Percentiles rank a stretch among this genome's conserved stretches.
Conservation (phyloP, 2,113 vertebrate genomes). For the Vulpes vulpes region DNA sequence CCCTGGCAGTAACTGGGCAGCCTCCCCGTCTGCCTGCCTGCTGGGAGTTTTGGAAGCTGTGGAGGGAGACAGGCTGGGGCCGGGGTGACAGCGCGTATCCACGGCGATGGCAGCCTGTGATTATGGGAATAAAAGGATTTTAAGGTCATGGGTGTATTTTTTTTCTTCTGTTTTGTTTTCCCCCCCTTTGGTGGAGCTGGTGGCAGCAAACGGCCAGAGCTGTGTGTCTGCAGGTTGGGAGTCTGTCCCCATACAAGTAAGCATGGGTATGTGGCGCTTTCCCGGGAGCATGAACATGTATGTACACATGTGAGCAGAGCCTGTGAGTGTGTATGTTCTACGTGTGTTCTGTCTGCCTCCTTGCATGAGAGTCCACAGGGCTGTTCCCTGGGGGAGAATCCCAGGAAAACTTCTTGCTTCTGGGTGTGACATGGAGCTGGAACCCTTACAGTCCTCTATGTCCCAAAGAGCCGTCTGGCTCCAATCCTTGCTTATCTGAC, state of each 20-base stretch:
- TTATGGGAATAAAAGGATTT: constrained; percentile 87
- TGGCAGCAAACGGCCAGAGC: constrained; percentile 60
- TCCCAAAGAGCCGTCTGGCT: not conserved
- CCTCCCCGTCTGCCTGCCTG: constrained; percentile 72
- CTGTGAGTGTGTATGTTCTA: not conserved
- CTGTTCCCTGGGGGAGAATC: constrained; percentile 48
- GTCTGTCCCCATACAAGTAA: not conserved
- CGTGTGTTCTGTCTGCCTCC: not conserved
- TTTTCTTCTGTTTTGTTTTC: not conserved
- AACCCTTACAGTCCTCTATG: constrained; percentile 32
- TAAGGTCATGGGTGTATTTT: constrained; percentile 83
- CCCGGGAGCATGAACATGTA: not conserved
- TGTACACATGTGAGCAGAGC: constrained; percentile 1
- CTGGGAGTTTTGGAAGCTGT: constrained; percentile 78
- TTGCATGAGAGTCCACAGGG: not conserved
- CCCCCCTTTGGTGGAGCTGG: constrained; percentile 49
- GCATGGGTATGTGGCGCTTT: not conserved
- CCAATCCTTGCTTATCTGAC: not conserved
- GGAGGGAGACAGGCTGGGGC: constrained; percentile 76
- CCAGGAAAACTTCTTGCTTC: constrained; percentile 62
- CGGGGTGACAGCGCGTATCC: constrained; percentile 81
- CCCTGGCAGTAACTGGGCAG: constrained; percentile 75
- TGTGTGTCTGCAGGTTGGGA: constrained; percentile 66
- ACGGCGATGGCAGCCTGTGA: constrained; percentile 83
- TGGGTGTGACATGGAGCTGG: constrained; percentile 16